Base-by-base conservation (phyloP, 92 coral and sea anemone species). In the Epizoanthus illoricatus region DNA sequence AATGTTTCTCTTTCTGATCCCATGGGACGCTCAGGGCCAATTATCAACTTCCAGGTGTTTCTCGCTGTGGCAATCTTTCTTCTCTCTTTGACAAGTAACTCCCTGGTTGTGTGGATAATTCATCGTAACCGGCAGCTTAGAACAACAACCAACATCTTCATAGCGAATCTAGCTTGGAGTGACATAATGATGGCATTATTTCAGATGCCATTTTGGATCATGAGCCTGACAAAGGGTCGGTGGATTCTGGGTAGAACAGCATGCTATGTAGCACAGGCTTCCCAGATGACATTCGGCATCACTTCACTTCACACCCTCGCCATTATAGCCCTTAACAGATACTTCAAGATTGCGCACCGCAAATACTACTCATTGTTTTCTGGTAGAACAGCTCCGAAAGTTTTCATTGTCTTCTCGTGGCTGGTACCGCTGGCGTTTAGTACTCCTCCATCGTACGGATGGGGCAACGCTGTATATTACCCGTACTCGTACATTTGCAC, bases 131-230 rank as follows among this genome's bases (percentile, higher is more conserved):
- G 86, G 19, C 61, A 88, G 41, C 92, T 91, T 36, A 68, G 87
- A 39, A 81, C 92, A 42, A 75, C 75, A 36, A 91, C 94, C 19
- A 91, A 91, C 80, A 21, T 83, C 24, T 68, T 91, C 43, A 91
- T 91, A 62, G 86, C 89, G 66, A 91, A 89, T 65, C 86, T 91
- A 49, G 90, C 94, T 40, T 84, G 49, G 83, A 91, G 90, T 19
- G 92, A 91, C 75, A 88, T 89, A 9, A 43, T 74, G 36, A 91
- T 91, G 92, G 94, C 94, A 33, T 3, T 69, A 43, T 33, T 86
- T 7, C 87, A 86, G 63, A 88, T 91, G 94, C 94, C 94, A 16
- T 89, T 91, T 79, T 91, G 94, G 94, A 73, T 88, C 74, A 62
- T 86, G 43, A 88, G 90, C 17, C 75, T 91, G 4, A 83, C 83